Base-by-base conservation (phyloP, 2,797 vertebrate genomes). In the Siniperca scherzeri region DNA sequence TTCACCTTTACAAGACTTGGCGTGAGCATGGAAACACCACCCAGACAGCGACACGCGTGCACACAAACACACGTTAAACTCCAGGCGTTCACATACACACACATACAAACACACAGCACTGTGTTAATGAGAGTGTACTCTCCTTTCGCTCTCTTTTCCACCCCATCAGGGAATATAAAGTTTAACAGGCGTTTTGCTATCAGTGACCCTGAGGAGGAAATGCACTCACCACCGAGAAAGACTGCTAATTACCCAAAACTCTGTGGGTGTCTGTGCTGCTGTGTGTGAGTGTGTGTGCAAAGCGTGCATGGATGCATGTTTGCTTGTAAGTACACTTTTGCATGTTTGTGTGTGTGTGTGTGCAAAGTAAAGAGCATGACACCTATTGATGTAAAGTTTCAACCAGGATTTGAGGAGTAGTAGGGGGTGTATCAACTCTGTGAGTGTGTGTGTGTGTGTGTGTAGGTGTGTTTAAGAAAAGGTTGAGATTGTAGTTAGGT, bases 101-200 rank as follows among this genome's bases (percentile, higher is more conserved):
- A 70, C 40, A 53, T 33, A 61, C 67, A 65, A 60, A 71, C 76
- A 61, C 76, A 61, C 27, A 86, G 86, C 67, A 16, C 33, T 68
- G 82, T 84, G 82, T 92, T 92, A 92, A 94, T 91, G 84, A 93
- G 89, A 87, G 78, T 91, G 89, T 91, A 71, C 78, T 84, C 83
- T 88, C 74, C 80, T 74, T 92, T 87, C 72, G 25, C 88, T 89
- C 84, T 87, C 86, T 88, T 93, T 93, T 90, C 88, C 56, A 22
- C 74, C 88, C 94, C 90, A 89, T 92, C 80, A 78, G 93, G 93
- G 90, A 93, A 93, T 92, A 90, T 94, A 93, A 93, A 91, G 87
- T 95, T 95, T 93, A 94, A 93, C 87, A 93, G 90, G 78, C 87
- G 67, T 93, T 91, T 95, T 94, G 92, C 90, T 94, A 92, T 95